Conservation (phyloP, 1,140 invertebrate species). For the Drosophila sp. region DNA sequence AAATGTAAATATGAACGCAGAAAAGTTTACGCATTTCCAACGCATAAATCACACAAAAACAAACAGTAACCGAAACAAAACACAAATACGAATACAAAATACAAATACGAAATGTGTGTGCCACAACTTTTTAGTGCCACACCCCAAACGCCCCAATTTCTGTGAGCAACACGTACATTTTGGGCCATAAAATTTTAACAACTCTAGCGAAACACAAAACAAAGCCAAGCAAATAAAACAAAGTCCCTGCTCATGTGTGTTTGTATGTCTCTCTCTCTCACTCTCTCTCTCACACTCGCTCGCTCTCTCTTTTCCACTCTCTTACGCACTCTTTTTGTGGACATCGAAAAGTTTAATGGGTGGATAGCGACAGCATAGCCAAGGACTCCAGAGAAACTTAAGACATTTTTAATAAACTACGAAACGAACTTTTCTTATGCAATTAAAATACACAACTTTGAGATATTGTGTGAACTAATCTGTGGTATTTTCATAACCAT, state of each 20-base stretch:
- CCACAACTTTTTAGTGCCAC: slow-evolving; percentile 13
- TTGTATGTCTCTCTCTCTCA: background rate
- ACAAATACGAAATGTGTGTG: slow-evolving; percentile 9
- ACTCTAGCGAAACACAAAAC: slow-evolving; percentile 45
- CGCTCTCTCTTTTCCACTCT: background rate
- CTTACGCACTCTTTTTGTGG: background rate
- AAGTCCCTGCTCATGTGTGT: slow-evolving; percentile 2
- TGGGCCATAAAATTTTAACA: slow-evolving; percentile 75
- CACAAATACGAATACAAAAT: slow-evolving; percentile 11
- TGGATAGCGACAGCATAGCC: background rate
- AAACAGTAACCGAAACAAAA: slow-evolving; percentile 27
- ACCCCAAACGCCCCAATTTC: slow-evolving; percentile 17
- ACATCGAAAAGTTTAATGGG: background rate
- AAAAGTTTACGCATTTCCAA: slow-evolving; percentile 64
- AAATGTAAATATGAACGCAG: slow-evolving; percentile 39
- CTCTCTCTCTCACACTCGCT: background rate
- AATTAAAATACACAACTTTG: too few relatives aligned
- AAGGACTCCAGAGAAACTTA: background rate
- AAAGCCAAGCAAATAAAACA: slow-evolving; percentile 51
- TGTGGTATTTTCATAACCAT: too few relatives aligned
- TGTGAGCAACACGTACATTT: slow-evolving; percentile 65
- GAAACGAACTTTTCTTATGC: too few relatives aligned
- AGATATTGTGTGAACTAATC: too few relatives aligned
- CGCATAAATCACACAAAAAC: slow-evolving; percentile 72
- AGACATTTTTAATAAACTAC: background rate